These are phyloP conservation scores for Anneissia japonica DNA, from an alignment of 35 echinoderm and acorn worm species.

Conservation along the genomic window DNA sequence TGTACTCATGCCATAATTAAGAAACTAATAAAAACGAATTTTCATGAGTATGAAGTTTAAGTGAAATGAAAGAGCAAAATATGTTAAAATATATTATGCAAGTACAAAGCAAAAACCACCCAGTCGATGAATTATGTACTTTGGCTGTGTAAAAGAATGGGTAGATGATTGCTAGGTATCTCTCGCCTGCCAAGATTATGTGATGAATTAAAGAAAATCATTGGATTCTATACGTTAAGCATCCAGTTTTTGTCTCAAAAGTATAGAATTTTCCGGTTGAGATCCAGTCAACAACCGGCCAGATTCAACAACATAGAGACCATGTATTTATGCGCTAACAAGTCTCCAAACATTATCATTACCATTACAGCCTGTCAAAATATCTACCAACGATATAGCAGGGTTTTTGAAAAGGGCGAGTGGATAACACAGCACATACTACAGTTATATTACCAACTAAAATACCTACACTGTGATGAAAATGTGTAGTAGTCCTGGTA, in stretches of 20 bases:
- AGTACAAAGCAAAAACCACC: background rate
- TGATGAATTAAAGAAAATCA: background rate
- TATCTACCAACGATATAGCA: background rate
- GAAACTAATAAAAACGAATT: background rate
- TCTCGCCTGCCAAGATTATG: background rate
- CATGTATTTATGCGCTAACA: too few species aligned
- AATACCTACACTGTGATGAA: background rate
- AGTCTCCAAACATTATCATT: too few species aligned
- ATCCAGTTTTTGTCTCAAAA: background rate
- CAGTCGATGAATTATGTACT: background rate
- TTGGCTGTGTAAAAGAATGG: background rate
- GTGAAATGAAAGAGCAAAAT: background rate
- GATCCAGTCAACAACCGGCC: background rate
- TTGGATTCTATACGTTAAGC: background rate
- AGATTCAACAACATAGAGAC: too few species aligned
- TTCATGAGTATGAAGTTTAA: background rate
- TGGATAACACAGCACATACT: background rate
- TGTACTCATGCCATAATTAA: background rate
- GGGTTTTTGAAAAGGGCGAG: background rate
- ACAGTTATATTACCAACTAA: background rate
- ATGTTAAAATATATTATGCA: background rate
- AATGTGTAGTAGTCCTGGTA: background rate
- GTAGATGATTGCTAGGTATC: background rate
- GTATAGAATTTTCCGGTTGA: background rate
- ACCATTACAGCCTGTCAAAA: background rate